Evolutionary conservation across 2,888 invertebrate genomes (phyloP), one percentile per base, ranked within the genome.

Genomic region (Callimorpha dominula): DNA sequence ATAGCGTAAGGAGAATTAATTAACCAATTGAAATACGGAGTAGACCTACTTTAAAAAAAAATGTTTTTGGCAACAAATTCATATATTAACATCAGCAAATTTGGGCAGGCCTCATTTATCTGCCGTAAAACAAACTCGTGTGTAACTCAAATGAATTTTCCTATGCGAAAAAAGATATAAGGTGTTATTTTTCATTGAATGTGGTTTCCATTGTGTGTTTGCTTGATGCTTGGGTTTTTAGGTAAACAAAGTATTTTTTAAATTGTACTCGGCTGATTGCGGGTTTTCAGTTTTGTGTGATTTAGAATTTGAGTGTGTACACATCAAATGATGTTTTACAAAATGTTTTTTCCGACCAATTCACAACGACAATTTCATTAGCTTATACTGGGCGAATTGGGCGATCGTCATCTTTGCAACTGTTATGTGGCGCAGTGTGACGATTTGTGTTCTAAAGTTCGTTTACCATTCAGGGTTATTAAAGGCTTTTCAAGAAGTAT

Each of bases 101-200:
- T 50, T 65, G 50, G 40, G 20, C 50, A 40, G 11, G 50, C 17
- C 50, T 65, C 17, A 17, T 65, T 65, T 65, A 40, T 65, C 65
- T 65, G 49, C 31, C 46, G 15, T 14, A 65, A 40, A 50, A 65
- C 17, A 65, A 65, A 65, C 65, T 50, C 50, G 50, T 65, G 31
- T 65, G 15, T 64, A 3, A n/a, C 14, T 17, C 5, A 65, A 65
- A 65, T 50, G 4, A 43, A 31, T 65, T 65, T 65, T 49, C 50
- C 50, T 50, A 65, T 31, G 17, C 6, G 50, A 65, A 65, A 65
- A 50, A 65, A 70, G n/a, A 70, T 70, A 43, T 11, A 15, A 64
- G 57, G 57, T 57, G 67, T 57, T 42, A 9, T 65, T 71, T 71
- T 71, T 71, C 71, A 71, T 65, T 71, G 40, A 71, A 60, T 65